Base-by-base conservation (phyloP, 1,140 invertebrate genomes). In the Camponotus pennsylvanicus region DNA sequence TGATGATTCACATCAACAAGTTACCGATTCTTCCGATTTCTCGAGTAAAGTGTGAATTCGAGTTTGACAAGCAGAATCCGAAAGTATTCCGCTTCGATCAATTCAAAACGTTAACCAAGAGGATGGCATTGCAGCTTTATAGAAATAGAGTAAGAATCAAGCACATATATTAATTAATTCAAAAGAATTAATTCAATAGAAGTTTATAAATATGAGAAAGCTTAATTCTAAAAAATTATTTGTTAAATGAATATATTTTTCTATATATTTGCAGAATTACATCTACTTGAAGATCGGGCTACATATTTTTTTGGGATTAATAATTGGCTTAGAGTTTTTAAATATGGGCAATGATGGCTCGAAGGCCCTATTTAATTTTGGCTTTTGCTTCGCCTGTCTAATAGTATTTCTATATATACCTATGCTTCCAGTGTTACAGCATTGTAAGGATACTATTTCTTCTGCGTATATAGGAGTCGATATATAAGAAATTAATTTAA, bases 281-380 rank as follows among this genome's bases (percentile, higher is more conserved):
- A 94, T 98, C 77, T 96, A 97, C 89, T 91, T 98, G 8, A 97
- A 97, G 91, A 94, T 94, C 95, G 2, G 94, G 27, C 27, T 98
- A 87, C 96, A 97, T 86, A 92, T 97, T 67, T 96, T 97, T 69
- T 91, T 98, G n/a, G 97, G 96, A 2, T 88, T 97, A 0, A 95
- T 98, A 1, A 96, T 98, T n/a, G 97, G 96, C 3, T 95, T 95
- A 0, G 87, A 98, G 37, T 98, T 97, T 92, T 94, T 96, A 9
- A 95, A 96, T 55, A 97, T 98, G 92, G 97, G 97, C 7, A 96
- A 97, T 82, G 97, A 98, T 89, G 98, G 96, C 0, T 97, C 97
- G 0, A 98, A 97, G 91, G 97, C 97, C 0, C 95, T 98, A 11
- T 98, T 97, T 90, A 98, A 98, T 92, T 98, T 98, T 92, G 97